Evolutionary conservation across 2,113 vertebrate species (phyloP), one percentile per base, ranked within the genome.

Genomic region (Larimichthys polyactis): DNA sequence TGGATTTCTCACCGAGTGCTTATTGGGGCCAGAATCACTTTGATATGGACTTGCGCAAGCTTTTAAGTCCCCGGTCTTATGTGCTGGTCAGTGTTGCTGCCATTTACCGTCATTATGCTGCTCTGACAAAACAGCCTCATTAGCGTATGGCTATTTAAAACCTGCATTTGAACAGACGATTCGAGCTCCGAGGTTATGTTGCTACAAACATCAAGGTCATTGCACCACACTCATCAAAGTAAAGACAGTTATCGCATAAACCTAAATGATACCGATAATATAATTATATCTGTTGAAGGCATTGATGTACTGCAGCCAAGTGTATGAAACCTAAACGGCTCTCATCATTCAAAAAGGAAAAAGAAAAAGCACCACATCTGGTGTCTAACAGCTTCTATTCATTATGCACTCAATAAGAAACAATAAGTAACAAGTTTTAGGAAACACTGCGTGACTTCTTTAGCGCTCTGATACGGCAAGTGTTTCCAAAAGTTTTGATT

Each of bases 1-100:
- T 93, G 90, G 89, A 86, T 92, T 92, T 87, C 89, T 88, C 79
- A 80, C 84, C 86, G 40, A 17, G 62, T 88, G 83, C 82, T 87
- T 85, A 89, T 81, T 64, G 80, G 59, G 83, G 86, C 84, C 89
- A 84, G 78, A 93, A 89, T 84, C 60, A 78, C 79, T 93, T 90
- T 66, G 77, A 86, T 86, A 70, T 81, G 83, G 88, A 91, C 83
- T 75, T 83, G 82, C 29, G 15, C 27, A 79, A 86, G 83, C 82
- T 77, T 88, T 69, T 15, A 60, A 78, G 54, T 55, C 71, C 81
- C 64, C 55, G 3, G 36, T 65, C 68, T 82, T 75, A 81, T 36
- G 58, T n/a, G 76, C 51, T 58, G 79, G 79, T 89, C 72, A 70
- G 73, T 72, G 76, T 74, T 70, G 64, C 49, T 65, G 29, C 66